Percentiles rank a stretch among this genome's conserved stretches.
These are phyloP conservation scores for Watsonalla binaria DNA, from an alignment of 2,888 invertebrate species.

Conservation along the genomic window DNA sequence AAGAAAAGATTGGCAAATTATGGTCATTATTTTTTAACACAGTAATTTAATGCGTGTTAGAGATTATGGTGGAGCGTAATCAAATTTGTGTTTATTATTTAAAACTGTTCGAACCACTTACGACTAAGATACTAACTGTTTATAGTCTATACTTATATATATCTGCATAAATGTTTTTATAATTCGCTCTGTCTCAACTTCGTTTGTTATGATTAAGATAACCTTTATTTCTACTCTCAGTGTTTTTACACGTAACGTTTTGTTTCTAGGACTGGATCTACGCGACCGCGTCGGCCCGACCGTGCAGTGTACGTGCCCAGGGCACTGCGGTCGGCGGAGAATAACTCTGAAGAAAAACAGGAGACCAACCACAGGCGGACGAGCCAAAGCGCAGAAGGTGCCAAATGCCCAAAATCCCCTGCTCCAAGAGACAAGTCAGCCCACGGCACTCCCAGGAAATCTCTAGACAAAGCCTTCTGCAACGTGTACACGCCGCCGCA, in stretches of 20 bases:
- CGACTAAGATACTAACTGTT: too few species aligned
- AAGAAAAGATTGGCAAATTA: background rate
- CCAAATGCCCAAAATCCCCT: constrained; percentile 62
- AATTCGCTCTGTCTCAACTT: too few species aligned
- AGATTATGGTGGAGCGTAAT: background rate
- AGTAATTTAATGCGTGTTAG: background rate
- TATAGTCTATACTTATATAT: too few species aligned
- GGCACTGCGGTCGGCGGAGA: constrained; percentile 76
- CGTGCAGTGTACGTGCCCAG: constrained; percentile 89
- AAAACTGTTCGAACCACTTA: too few species aligned
- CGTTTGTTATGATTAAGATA: too few species aligned
- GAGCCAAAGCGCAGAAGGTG: constrained; percentile 38
- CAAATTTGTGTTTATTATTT: background rate
- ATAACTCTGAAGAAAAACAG: constrained; percentile 32
- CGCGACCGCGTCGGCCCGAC: constrained; percentile 83
- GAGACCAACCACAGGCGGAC: constrained; percentile 35
- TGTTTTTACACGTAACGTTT: constrained; percentile 7
- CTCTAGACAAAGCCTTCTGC: constrained; percentile 65
- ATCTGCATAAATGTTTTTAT: too few species aligned
- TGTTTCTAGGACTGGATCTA: constrained; percentile 54
- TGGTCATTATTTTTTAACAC: background rate
- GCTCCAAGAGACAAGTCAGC: constrained; percentile 54
- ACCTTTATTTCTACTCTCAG: too few species aligned
- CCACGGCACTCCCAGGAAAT: constrained; percentile 58
- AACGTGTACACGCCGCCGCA: constrained; percentile 75